Evolutionary conservation across 1,140 invertebrate genomes (phyloP), one percentile per base, ranked within the genome.

Genomic region (Drosophila auraria): DNA sequence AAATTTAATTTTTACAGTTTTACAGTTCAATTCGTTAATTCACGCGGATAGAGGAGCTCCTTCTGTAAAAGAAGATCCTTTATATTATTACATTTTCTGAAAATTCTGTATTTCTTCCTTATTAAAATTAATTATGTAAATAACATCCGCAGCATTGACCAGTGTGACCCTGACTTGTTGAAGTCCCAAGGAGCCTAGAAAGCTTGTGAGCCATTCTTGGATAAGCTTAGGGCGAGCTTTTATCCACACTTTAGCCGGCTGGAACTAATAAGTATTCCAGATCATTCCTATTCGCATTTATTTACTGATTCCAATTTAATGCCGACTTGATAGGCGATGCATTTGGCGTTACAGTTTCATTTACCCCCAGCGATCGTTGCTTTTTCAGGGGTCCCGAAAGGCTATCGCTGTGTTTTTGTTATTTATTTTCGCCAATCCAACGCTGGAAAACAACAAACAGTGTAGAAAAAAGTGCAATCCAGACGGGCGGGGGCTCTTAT

Each of bases 351-450:
- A 74, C 40, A 42, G 70, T 36, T 63, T 27, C 70, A 63, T 78
- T 78, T 78, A 78, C 75, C 75, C 75, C 75, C 75, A 78, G 30
- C 74, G 30, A 44, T 59, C 49, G 74, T 40, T 76, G 44, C 38
- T 14, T 62, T 36, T 56, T 23, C 45, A 44, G 40, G 8, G 72
- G 74, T 68, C 40, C 33, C 38, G 15, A 68, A 44, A 78, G 75
- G 75, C 76, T 78, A 78, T 78, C 75, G 20, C 17, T 45, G 30
- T 78, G 75, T 78, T 78, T 74, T 74, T 74, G 69, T 77, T 76
- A 77, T 54, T 81, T 61, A 40, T 78, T 38, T 57, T 82, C 45
- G 23, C 45, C 38, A 54, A 38, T 54, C 30, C n/a, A 2, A 15
- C 9, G 49, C 40, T 49, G 23, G 45, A 62, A 70, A 82, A 51